Conservation (phyloP, 2,113 vertebrate genomes). For the Andinoacara biseriatus region DNA sequence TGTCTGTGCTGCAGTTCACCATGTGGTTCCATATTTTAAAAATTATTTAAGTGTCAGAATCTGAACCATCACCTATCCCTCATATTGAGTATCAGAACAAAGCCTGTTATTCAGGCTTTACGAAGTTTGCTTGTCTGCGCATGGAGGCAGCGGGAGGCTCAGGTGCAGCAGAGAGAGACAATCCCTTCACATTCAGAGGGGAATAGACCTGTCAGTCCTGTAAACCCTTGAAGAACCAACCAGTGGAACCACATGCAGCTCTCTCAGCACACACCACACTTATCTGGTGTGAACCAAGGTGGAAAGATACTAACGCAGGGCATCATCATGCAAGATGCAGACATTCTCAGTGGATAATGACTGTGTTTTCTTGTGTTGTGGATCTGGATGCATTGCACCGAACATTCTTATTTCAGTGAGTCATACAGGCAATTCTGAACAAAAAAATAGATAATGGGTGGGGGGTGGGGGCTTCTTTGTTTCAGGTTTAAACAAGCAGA, state of each 20-base stretch:
- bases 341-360: background rate
- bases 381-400: background rate
- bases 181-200: constrained; percentile 58
- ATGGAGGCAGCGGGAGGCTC: constrained; percentile 49
- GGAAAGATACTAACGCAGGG: constrained; percentile 34
- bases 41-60: constrained; percentile 28
- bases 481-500: constrained; percentile 7
- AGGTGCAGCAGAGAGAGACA: constrained; percentile 74
- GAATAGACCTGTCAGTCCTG: constrained; percentile 74
- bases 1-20: background rate
- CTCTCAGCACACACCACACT: constrained; percentile 35
- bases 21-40: background rate
- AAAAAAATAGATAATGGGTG: no score
- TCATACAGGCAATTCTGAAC: background rate
- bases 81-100: constrained; percentile 34
- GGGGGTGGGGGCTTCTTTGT: background rate
- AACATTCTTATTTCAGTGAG: constrained; percentile 33
- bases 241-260: constrained; percentile 63
- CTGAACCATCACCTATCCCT: constrained; percentile 19
- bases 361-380: constrained; percentile 23
- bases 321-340: constrained; percentile 38
- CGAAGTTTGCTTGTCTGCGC: constrained; percentile 44
- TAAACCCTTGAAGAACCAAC: constrained; percentile 62
- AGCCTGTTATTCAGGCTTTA: constrained; percentile 44
- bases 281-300: constrained; percentile 48